Evolutionary conservation across 1,140 invertebrate species (phyloP).

Genomic region (Brachionus sp.): DNA sequence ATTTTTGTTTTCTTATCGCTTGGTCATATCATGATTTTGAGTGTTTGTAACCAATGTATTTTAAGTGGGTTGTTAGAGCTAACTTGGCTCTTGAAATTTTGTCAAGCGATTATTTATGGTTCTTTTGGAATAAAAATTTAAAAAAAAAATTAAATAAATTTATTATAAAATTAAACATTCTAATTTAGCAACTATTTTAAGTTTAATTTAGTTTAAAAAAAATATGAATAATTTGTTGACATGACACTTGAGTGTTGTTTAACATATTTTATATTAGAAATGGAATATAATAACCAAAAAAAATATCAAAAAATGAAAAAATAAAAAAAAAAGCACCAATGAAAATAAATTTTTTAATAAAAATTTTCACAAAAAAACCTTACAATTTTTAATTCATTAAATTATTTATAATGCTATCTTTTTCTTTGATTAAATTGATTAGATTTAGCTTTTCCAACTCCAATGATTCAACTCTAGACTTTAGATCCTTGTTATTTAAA

Average conservation of each 20-base stretch:
- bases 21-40: no score
- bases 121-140: no score
- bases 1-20: no score
- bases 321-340: neutral
- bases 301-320: neutral
- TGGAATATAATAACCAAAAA: neutral
- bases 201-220: neutral
- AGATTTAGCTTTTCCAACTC: constrained; percentile 6
- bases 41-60: no score
- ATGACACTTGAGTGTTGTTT: neutral
- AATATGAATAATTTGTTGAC: neutral
- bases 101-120: no score
- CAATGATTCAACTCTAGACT: neutral
- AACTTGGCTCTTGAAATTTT: no score
- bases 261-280: neutral
- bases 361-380: neutral
- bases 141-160: no score
- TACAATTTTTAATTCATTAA: neutral
- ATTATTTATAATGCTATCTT: constrained; percentile 11
- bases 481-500: constrained; percentile 3
- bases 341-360: neutral
- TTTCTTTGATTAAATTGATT: neutral
- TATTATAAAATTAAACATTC: no score
- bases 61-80: no score
- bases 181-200: neutral